Evolutionary conservation across 2,888 invertebrate genomes (phyloP).

Genomic region (Stegophylla sp.): DNA sequence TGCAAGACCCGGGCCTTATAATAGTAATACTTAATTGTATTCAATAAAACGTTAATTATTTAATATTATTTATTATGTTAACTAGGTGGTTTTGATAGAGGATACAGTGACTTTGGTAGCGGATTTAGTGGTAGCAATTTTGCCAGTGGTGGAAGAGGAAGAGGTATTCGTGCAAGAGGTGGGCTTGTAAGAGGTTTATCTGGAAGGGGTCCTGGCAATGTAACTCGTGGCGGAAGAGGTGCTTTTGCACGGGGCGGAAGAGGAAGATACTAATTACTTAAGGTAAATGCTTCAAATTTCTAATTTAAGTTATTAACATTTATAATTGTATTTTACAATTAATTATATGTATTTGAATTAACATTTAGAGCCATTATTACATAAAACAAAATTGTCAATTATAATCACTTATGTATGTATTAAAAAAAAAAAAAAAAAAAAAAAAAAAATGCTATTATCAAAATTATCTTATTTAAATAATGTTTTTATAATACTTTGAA

Average conservation of each 20-base stretch:
- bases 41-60: neutral
- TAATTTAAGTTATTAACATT: constrained; percentile 12
- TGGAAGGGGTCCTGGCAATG: constrained; percentile 26
- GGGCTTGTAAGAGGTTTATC: constrained; percentile 36
- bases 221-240: constrained; percentile 44
- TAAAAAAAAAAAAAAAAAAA: too few relatives aligned
- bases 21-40: constrained; percentile 13
- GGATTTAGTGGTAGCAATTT: constrained; percentile 55
- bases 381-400: constrained; percentile 4
- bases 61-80: constrained; percentile 13
- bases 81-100: constrained; percentile 46
- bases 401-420: too few relatives aligned
- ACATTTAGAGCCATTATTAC: constrained; percentile 54
- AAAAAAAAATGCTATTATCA: too few relatives aligned
- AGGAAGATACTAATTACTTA: constrained; percentile 52
- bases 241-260: constrained; percentile 61
- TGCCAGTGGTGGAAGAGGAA: constrained; percentile 43
- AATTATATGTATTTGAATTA: constrained; percentile 5
- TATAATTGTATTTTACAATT: neutral
- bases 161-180: constrained; percentile 49
- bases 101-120: constrained; percentile 30
- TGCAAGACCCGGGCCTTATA: constrained; percentile 60
- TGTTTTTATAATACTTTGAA: too few relatives aligned
- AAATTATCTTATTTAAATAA: too few relatives aligned
- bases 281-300: constrained; percentile 25